Evolutionary conservation across 2,113 vertebrate species (phyloP).

Genomic region (Pavo muticus): DNA sequence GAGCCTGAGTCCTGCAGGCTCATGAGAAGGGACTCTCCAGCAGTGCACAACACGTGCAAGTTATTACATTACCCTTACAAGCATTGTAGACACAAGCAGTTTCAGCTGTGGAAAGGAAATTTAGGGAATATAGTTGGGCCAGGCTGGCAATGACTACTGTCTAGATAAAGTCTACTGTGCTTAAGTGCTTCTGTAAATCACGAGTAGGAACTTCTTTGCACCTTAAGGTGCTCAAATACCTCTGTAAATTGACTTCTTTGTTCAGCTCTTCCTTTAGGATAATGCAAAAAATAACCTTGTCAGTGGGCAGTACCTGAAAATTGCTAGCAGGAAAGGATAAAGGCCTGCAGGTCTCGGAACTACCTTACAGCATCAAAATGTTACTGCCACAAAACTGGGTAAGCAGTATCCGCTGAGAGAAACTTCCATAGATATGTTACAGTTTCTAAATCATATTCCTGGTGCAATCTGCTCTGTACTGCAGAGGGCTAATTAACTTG

Average conservation of each 20-base stretch:
- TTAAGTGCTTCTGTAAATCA: not conserved
- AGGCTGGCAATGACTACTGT: not conserved
- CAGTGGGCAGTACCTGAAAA: not conserved
- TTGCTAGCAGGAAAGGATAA: not conserved
- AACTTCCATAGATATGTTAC: not conserved
- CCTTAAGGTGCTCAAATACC: not conserved
- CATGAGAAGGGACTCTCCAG: not conserved
- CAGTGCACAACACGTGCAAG: not conserved
- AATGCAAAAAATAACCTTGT: not conserved
- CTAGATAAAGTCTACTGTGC: not conserved
- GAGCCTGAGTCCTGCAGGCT: not conserved
- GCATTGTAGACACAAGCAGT: not conserved
- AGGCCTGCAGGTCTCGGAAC: not conserved
- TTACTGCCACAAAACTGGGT: not conserved
- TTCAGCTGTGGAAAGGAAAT: not conserved
- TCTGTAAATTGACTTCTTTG: not conserved
- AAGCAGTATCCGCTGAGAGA: not conserved
- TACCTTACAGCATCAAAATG: not conserved
- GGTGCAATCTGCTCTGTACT: not conserved
- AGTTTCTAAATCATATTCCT: not conserved
- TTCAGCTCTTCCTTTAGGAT: not conserved
- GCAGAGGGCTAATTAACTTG: conserved; percentile 3
- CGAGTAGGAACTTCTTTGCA: not conserved
- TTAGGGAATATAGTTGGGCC: not conserved
- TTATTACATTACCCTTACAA: not conserved